phyloP scores from a whole-genome alignment of 2,113 vertebrate genomes.

The Condylura cristata region DNA sequence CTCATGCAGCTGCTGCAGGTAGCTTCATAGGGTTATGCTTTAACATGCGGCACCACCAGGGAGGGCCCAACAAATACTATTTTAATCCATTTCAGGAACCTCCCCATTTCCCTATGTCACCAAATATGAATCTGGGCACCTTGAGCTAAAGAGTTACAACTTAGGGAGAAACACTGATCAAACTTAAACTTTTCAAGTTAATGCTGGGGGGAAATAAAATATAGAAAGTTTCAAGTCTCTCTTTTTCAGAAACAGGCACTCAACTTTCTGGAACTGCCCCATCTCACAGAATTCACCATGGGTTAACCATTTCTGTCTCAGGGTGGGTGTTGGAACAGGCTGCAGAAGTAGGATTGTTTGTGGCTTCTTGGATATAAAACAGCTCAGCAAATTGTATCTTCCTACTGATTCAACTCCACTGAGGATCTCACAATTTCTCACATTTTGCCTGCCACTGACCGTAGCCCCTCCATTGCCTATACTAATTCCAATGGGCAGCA shows the following conservation, averaged over 20 bases:
- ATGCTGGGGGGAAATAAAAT: not conserved
- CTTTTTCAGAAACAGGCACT: not conserved
- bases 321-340: fast-evolving
- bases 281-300: not conserved
- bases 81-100: not conserved
- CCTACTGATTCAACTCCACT: not conserved
- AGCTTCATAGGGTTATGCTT: too few species aligned
- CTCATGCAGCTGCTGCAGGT: too few species aligned
- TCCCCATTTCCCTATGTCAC: not conserved
- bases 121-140: not conserved
- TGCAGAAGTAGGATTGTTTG: not conserved
- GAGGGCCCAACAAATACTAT: not conserved
- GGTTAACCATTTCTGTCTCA: not conserved
- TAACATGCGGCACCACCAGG: too few species aligned
- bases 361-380: not conserved
- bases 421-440: not conserved
- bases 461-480: not conserved
- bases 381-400: not conserved
- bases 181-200: not conserved
- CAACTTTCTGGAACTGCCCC: not conserved
- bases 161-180: not conserved
- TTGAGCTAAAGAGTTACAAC: not conserved
- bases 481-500: not conserved
- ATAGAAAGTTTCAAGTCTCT: not conserved
- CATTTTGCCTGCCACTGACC: not conserved